Evolutionary conservation across 2,797 vertebrate genomes (phyloP).

Genomic region (Lates japonicus): DNA sequence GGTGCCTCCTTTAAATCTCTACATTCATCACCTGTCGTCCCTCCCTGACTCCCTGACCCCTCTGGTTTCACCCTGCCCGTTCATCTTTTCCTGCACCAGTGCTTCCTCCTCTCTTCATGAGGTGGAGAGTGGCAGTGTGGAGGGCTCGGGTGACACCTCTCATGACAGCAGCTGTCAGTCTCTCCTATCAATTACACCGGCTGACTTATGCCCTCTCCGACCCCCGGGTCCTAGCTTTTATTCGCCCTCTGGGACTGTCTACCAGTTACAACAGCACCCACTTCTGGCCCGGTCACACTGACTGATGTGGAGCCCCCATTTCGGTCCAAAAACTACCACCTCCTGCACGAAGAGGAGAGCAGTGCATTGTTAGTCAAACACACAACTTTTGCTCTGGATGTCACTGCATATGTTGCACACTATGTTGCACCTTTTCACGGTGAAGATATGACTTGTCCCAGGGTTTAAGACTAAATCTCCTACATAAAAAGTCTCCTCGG

Average conservation of each 20-base stretch:
- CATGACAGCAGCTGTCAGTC: constrained; percentile 73
- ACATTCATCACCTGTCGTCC: constrained; percentile 71
- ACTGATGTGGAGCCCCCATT: background rate
- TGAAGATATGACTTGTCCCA: constrained; percentile 46
- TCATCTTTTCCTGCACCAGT: constrained; percentile 24
- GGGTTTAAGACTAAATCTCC: constrained; percentile 56
- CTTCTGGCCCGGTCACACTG: constrained; percentile 7
- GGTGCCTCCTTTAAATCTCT: constrained; percentile 61
- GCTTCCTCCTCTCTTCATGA: constrained; percentile 32
- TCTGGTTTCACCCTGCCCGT: constrained; percentile 39
- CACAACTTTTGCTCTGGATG: constrained; percentile 1
- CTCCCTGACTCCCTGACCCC: constrained; percentile 61
- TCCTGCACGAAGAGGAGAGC: background rate
- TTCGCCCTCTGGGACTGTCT: constrained; percentile 52
- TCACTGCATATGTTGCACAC: background rate
- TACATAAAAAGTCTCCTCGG: constrained; percentile 59
- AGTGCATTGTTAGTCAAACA: background rate
- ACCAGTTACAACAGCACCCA: constrained; percentile 13
- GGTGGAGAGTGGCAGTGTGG: constrained; percentile 33
- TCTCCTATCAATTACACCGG: constrained; percentile 59
- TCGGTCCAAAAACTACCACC: background rate
- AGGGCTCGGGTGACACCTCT: constrained; percentile 56
- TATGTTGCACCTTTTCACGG: constrained; percentile 16
- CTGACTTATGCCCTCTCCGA: constrained; percentile 59
- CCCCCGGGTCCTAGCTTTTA: constrained; percentile 28